phyloP scores from a whole-genome alignment of 2,113 vertebrate genomes.

The Menura novaehollandiae region DNA sequence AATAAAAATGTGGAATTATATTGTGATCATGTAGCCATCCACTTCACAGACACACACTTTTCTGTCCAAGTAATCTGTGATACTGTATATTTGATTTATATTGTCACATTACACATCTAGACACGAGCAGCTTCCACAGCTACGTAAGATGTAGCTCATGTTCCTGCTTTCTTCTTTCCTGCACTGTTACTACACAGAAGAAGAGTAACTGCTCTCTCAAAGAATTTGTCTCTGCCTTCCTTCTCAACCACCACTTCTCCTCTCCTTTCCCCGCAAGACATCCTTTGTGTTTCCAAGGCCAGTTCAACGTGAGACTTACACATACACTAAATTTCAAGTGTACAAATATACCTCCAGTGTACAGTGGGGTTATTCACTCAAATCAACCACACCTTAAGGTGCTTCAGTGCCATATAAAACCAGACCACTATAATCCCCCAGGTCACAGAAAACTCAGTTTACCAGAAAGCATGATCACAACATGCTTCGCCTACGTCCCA shows the following conservation, averaged over 20 bases:
- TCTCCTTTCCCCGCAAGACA: neutral
- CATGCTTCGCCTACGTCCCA: accelerated
- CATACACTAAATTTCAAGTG: accelerated
- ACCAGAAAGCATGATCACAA: neutral
- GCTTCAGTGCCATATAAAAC: neutral
- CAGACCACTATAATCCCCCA: neutral
- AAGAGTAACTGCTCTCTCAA: neutral
- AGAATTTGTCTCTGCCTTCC: neutral
- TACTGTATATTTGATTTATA: neutral
- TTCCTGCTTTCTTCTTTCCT: neutral
- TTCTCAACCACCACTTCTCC: neutral
- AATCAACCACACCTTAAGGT: neutral
- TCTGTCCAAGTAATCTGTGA: neutral
- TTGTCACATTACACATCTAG: neutral
- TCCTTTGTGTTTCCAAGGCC: neutral
- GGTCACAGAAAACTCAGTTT: neutral
- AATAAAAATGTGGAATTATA: neutral
- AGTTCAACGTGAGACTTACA: neutral
- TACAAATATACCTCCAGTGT: neutral
- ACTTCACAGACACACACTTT: neutral
- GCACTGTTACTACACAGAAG: neutral
- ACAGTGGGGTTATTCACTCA: neutral
- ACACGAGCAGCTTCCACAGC: neutral
- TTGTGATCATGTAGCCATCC: neutral
- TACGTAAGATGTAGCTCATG: neutral